phyloP scores from a whole-genome alignment of 1,140 invertebrate genomes.

The Brachystomella parvula region DNA sequence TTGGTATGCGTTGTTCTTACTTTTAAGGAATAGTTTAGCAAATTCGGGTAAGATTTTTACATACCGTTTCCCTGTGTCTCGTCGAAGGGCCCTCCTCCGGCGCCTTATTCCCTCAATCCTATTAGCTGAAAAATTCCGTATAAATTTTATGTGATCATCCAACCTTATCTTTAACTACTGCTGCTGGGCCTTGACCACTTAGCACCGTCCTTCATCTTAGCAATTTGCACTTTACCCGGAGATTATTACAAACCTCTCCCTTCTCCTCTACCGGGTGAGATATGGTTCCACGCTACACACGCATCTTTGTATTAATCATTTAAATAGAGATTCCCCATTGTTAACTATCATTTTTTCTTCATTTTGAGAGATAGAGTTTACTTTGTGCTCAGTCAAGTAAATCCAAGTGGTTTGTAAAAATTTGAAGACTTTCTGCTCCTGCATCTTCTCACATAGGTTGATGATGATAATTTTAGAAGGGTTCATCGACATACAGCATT shows the following conservation, averaged over 20 bases:
- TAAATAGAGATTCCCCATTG: not conserved
- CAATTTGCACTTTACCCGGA: not conserved
- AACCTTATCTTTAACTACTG: too few relatives aligned
- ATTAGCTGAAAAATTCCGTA: not conserved
- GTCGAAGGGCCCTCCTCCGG: not conserved
- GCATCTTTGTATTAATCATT: too few relatives aligned
- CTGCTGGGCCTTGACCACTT: too few relatives aligned
- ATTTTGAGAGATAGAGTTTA: slow-evolving; percentile 1
- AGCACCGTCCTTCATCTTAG: not conserved
- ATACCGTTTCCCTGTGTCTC: not conserved
- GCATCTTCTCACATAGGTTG: too few relatives aligned
- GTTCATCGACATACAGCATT: slow-evolving; percentile 9
- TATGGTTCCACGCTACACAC: too few relatives aligned
- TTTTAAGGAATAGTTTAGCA: not conserved
- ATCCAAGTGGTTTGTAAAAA: not conserved
- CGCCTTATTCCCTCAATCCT: not conserved
- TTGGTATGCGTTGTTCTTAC: not conserved
- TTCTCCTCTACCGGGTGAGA: not conserved
- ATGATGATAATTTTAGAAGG: slow-evolving; percentile 7
- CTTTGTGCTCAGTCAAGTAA: slow-evolving; percentile 8
- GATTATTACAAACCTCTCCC: not conserved
- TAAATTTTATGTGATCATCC: slow-evolving; percentile 13
- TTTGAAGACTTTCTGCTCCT: not conserved
- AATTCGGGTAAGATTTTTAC: not conserved
- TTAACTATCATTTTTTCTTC: slow-evolving; percentile 3